Evolutionary conservation across 2,113 vertebrate species (phyloP).

Genomic region (Larimichthys polyactis): DNA sequence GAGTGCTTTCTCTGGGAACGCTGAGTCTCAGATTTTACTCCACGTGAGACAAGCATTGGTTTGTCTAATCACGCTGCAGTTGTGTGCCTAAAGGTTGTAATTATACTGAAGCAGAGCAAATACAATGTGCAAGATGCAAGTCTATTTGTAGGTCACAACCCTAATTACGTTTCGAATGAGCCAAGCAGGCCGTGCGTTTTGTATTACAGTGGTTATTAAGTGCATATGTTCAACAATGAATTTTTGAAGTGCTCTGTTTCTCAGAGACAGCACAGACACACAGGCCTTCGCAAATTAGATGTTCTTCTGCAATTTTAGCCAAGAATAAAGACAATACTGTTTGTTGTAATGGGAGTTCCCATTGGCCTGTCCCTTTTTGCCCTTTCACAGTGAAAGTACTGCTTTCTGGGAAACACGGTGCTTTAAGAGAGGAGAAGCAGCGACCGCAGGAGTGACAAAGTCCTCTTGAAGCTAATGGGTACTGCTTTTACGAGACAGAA

Average conservation of each 20-base stretch:
- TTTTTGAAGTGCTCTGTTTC: not conserved
- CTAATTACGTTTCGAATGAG: not conserved
- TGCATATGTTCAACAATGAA: not conserved
- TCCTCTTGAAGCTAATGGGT: slow-evolving; percentile 46
- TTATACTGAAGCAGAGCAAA: slow-evolving; percentile 17
- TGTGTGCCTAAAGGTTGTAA: slow-evolving; percentile 10
- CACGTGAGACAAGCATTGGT: not conserved
- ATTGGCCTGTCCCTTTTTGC: not conserved
- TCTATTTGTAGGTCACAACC: slow-evolving; percentile 18
- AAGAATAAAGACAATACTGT: not conserved
- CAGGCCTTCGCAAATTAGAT: not conserved
- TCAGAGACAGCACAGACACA: not conserved
- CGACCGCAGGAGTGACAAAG: slow-evolving; percentile 26
- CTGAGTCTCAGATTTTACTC: slow-evolving; percentile 13
- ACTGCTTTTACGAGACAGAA: slow-evolving; percentile 60
- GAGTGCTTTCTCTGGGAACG: not conserved
- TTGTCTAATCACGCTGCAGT: slow-evolving; percentile 35
- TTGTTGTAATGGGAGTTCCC: not conserved
- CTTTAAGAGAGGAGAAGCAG: not conserved
- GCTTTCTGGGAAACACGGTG: not conserved
- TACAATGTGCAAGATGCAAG: not conserved
- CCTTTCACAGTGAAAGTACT: not conserved
- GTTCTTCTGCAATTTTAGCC: not conserved
- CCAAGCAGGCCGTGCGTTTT: not conserved
- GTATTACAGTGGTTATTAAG: not conserved